These are phyloP conservation scores for Anthopleura sola DNA, from an alignment of 64 coral and sea anemone species.

Conservation along the genomic window DNA sequence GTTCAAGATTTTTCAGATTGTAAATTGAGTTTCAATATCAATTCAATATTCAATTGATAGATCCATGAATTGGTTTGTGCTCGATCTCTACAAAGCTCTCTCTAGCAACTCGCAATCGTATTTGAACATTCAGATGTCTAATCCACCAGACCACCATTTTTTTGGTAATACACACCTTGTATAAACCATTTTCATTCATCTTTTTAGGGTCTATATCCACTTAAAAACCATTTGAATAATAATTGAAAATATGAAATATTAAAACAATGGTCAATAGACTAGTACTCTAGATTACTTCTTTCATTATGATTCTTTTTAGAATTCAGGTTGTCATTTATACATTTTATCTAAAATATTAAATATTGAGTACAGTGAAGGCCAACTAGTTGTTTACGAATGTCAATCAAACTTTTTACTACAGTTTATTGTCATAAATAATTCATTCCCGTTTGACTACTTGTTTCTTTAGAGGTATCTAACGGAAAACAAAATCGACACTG, in stretches of 20 bases:
- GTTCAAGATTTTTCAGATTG: background rate
- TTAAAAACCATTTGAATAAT: background rate
- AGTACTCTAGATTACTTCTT: too few species aligned
- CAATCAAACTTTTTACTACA: background rate
- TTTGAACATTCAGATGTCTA: background rate
- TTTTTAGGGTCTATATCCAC: background rate
- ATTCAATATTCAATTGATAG: background rate
- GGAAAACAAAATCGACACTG: constrained; percentile 95
- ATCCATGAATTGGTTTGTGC: background rate
- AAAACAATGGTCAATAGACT: too few species aligned
- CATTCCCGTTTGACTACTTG: background rate
- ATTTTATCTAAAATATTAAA: too few species aligned
- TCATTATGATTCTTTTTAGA: too few species aligned
- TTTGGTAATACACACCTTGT: background rate
- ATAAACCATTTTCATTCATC: background rate
- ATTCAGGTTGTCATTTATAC: too few species aligned
- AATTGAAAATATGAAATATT: background rate
- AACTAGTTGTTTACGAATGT: background rate
- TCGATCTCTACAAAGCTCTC: background rate
- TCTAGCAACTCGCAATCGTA: background rate
- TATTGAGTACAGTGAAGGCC: background rate
- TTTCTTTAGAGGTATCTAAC: constrained; percentile 56
- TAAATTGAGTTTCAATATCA: background rate
- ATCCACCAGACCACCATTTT: background rate
- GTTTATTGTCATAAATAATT: background rate